Evolutionary conservation across 2,888 invertebrate genomes (phyloP).

Genomic region (Herminia tarsipennalis): DNA sequence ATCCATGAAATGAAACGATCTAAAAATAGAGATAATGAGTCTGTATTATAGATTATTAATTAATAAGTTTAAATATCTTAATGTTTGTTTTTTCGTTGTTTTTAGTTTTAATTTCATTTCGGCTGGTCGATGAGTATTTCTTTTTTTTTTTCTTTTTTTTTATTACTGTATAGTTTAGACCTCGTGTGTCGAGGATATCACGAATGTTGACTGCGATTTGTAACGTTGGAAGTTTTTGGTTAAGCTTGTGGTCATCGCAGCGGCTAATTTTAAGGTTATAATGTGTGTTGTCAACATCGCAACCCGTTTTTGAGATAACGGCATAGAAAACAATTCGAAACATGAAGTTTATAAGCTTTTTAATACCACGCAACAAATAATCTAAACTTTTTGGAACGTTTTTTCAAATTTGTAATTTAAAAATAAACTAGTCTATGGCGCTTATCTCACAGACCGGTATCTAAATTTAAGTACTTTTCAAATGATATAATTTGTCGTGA

Average conservation of each 20-base stretch:
- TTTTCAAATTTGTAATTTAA: conserved; percentile 2
- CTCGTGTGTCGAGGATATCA: conserved; percentile 19
- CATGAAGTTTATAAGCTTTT: neutral
- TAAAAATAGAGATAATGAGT: conserved; percentile 58
- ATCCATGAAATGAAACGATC: conserved; percentile 27
- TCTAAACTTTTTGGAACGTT: conserved; percentile 8
- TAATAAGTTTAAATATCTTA: conserved; percentile 56
- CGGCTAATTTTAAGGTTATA: conserved; percentile 40
- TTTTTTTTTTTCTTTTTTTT: conserved; percentile 37
- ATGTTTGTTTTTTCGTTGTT: conserved; percentile 72
- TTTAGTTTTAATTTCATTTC: conserved; percentile 65
- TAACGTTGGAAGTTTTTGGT: conserved; percentile 30
- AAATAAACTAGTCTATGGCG: conserved; percentile 1
- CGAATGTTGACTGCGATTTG: conserved; percentile 35
- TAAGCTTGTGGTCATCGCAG: conserved; percentile 44
- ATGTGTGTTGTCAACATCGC: conserved; percentile 35
- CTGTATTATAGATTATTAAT: conserved; percentile 73
- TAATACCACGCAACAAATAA: neutral
- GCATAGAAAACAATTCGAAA: neutral
- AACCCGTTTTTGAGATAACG: conserved; percentile 23
- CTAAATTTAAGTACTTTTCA: conserved; percentile 34
- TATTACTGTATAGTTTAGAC: conserved; percentile 38
- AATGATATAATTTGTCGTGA: conserved; percentile 46
- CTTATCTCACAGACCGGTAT: conserved; percentile 30
- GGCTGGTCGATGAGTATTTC: conserved; percentile 48